These are phyloP conservation scores for Drosophila ogumai DNA, from an alignment of 1,140 invertebrate species.

Conservation along the genomic window DNA sequence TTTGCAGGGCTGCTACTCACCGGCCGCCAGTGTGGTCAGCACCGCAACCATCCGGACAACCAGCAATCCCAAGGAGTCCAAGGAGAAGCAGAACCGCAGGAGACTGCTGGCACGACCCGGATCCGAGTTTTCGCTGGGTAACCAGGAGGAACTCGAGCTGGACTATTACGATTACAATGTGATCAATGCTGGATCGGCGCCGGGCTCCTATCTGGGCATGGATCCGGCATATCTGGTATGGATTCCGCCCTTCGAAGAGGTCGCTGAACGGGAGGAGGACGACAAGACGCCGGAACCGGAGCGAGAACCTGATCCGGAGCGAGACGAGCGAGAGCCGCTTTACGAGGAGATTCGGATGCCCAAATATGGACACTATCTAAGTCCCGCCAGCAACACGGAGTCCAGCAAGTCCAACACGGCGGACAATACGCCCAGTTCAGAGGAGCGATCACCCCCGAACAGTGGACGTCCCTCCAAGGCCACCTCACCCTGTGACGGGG, in stretches of 20 bases:
- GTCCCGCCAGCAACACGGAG: constrained; percentile 86
- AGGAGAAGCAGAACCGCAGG: constrained; percentile 90
- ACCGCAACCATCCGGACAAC: constrained; percentile 88
- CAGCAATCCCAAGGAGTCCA: constrained; percentile 90
- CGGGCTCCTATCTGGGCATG: constrained; percentile 93
- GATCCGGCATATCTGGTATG: constrained; percentile 94
- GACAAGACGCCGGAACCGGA: constrained; percentile 74
- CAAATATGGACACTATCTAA: constrained; percentile 85
- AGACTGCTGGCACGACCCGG: constrained; percentile 88
- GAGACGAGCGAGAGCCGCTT: constrained; percentile 79
- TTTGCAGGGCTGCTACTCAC: constrained; percentile 89
- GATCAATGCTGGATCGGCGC: constrained; percentile 90
- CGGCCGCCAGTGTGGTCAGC: constrained; percentile 87
- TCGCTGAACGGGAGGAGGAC: constrained; percentile 77
- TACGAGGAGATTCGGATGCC: constrained; percentile 86
- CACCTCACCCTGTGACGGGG: constrained; percentile 64
- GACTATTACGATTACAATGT: constrained; percentile 96
- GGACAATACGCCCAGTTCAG: constrained; percentile 75
- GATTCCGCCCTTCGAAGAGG: constrained; percentile 91
- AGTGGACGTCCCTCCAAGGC: constrained; percentile 69
- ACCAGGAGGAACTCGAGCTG: constrained; percentile 91
- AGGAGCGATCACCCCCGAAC: constrained; percentile 59
- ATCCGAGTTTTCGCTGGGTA: constrained; percentile 89
- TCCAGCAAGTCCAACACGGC: constrained; percentile 77
- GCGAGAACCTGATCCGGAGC: constrained; percentile 54